Evolutionary conservation across 64 coral and sea anemone genomes (phyloP).

Genomic region (Exaiptasia diaphana): DNA sequence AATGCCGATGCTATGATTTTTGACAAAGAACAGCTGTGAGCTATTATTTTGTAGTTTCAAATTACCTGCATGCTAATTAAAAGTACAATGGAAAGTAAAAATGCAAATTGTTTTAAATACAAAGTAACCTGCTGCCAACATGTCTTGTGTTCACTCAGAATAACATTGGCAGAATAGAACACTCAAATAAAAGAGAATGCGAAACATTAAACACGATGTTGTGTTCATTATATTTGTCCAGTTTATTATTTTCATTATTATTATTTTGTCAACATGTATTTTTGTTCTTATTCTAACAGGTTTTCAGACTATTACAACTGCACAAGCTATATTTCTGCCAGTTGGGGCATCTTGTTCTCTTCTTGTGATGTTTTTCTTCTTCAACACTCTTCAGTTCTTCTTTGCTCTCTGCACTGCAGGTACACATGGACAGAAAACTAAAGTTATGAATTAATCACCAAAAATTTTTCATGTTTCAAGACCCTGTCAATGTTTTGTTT

Average conservation of each 20-base stretch:
- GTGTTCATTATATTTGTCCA: background rate
- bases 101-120: no score
- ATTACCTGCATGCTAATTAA: background rate
- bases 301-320: constrained; percentile 93
- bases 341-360: constrained; percentile 88
- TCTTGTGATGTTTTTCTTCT: constrained; percentile 99
- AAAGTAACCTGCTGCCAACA: no score
- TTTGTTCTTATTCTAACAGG: constrained; percentile 34
- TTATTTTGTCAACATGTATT: background rate
- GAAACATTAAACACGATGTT: no score
- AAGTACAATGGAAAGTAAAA: no score
- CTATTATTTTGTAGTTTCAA: background rate
- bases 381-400: constrained; percentile 97
- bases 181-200: no score
- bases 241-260: background rate
- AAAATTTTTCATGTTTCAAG: background rate
- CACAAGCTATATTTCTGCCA: constrained; percentile 93
- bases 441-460: background rate
- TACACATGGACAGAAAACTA: constrained; percentile 45
- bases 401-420: constrained; percentile 96
- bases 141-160: no score
- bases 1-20: background rate
- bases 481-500: background rate
- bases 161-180: no score
- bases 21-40: background rate